Evolutionary conservation across 2,888 invertebrate genomes (phyloP), one percentile per base, ranked within the genome.

Genomic region (Antitype chi): DNA sequence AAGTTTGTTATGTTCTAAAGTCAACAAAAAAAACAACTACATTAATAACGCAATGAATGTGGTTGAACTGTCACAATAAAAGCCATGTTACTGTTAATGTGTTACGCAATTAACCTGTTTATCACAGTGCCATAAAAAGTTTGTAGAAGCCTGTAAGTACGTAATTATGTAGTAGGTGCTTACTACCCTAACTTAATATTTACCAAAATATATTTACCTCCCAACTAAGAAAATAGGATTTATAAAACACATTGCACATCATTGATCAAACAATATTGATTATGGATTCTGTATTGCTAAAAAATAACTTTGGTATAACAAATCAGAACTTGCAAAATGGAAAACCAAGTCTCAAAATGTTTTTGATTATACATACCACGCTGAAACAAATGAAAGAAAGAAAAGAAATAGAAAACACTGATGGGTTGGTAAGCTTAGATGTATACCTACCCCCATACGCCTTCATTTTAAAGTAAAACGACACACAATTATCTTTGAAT

Each of bases 401-500:
- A 0, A 32, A 53, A n/a, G 0, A 59, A 73, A 70, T 15, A 25
- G 23, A 72, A 55, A 67, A 43, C 25, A 23, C 23, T 60, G 25
- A 20, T 47, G n/a, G 15, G 8, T 28, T 70, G 15, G 13, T 43
- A 72, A 11, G 43, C 62, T 64, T n/a, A 49, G 13, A 57, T 25
- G 17, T 72, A 69, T 86, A 32, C 59, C 53, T 71, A 78, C 62
- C 71, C 63, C 59, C 55, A 63, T 17, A 63, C 25, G 38, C 32
- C 62, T 74, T 84, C 71, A 84, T 84, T 84, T 86, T 25, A 64
- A 84, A 74, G 74, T 84, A 70, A 84, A 84, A 84, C 64, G 79
- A 81, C 74, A 76, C 72, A 78, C 74, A 87, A 85, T 87, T 84
- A 87, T 76, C 64, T 81, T 82, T 80, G 85, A 88, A 85, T 87